phyloP scores from a whole-genome alignment of 1,140 invertebrate genomes.

The Oryzaephilus surinamensis region DNA sequence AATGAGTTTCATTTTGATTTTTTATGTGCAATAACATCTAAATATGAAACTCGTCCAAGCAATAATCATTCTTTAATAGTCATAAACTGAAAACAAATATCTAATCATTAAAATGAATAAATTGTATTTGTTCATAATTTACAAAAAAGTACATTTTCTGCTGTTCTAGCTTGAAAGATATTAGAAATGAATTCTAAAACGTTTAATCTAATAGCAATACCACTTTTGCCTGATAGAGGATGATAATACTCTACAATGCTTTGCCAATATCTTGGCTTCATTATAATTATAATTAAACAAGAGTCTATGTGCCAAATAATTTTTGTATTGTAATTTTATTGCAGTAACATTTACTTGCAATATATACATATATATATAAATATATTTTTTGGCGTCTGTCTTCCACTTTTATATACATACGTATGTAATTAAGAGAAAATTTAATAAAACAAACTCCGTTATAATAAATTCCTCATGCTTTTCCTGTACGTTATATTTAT shows the following conservation, averaged over 20 bases:
- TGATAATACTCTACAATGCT: constrained; percentile 10
- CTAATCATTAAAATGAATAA: too few species aligned
- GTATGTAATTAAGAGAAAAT: constrained; percentile 1
- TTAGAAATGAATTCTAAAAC: constrained; percentile 11
- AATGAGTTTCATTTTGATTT: too few species aligned
- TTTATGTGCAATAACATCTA: too few species aligned
- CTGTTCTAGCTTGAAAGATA: too few species aligned
- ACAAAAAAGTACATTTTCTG: background rate
- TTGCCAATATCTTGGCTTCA: constrained; percentile 14
- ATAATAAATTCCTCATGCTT: constrained; percentile 3
- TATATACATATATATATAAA: background rate
- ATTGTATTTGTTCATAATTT: background rate
- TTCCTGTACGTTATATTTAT: constrained; percentile 6
- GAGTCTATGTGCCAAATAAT: constrained; percentile 13
- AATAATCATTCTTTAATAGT: too few species aligned
- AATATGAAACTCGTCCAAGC: too few species aligned
- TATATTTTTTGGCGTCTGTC: constrained; percentile 11
- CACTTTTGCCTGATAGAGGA: constrained; percentile 13
- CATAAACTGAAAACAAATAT: too few species aligned
- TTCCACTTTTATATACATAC: constrained; percentile 12
- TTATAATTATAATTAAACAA: constrained; percentile 6
- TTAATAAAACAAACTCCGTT: constrained; percentile 1
- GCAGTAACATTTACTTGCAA: constrained; percentile 8
- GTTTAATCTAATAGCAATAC: constrained; percentile 12
- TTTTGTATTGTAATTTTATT: constrained; percentile 7